Base-by-base conservation (phyloP, 2,797 vertebrate species). In the Masticophis lateralis region DNA sequence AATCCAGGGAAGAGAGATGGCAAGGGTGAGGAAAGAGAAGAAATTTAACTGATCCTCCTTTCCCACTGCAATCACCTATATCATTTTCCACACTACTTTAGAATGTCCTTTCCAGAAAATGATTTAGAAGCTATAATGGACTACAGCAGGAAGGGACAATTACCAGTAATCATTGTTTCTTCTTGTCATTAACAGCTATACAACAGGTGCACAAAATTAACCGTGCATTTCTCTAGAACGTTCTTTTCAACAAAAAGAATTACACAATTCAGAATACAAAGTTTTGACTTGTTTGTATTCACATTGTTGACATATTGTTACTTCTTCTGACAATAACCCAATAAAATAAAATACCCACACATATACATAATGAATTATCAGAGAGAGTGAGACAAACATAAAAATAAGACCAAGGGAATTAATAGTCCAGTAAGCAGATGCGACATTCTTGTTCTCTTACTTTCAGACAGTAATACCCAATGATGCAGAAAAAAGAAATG, bases 401-500 rank as follows among this genome's bases (percentile, higher is more conserved):
- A 91, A 66, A 74, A 22, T 51, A 90, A 56, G 7, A 55, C 20
- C 12, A 86, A 61, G 79, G 27, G 28, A 86, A 91, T 86, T 57
- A 86, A 86, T 91, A 14, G 53, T n/a, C 11, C 87, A 25, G 1
- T 25, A 87, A 66, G 1, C 47, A 8, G 74, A 56, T 11, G 57
- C 43, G 28, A 1, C 9, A 25, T 88, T 63, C 91, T 90, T 12
- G 12, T 60, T 60, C 8, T 89, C 97, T 94, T 98, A 98, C 99
- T 97, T 99, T 99, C 60, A 99, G 96, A 96, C 99, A 99, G 96
- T 99, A 99, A 97, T 99, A 99, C n/a, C 99, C 99, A 43, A 99
- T 99, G 96, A 99, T 99, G 96, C 99, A 99, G 97, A 99, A 99
- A 98, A 99, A 99, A 56, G 99, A 99, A 95, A 99, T 99, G 97